phyloP scores from a whole-genome alignment of 2,888 invertebrate species.

The Mycalesis mineus region DNA sequence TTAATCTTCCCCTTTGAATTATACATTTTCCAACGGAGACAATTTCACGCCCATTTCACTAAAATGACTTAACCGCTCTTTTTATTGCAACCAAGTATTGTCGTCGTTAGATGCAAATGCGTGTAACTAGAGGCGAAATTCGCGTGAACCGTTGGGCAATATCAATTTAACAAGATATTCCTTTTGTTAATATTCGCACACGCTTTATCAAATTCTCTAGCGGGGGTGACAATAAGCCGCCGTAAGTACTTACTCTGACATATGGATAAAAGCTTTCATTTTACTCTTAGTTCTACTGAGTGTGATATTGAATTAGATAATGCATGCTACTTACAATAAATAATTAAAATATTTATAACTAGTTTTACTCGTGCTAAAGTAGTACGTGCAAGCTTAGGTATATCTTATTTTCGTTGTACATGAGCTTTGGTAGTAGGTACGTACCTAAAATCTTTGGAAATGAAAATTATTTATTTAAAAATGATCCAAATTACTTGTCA shows the following conservation, averaged over 20 bases:
- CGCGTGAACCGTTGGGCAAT: constrained; percentile 49
- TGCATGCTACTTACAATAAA: constrained; percentile 24
- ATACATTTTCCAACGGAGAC: constrained; percentile 78
- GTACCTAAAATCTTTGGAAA: too few relatives aligned
- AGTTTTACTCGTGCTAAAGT: too few relatives aligned
- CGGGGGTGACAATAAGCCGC: constrained; percentile 79
- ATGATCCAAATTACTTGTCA: too few relatives aligned
- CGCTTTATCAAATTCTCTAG: constrained; percentile 79
- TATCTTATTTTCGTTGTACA: too few relatives aligned
- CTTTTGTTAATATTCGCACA: constrained; percentile 80
- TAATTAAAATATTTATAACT: not conserved
- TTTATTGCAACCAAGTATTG: constrained; percentile 47
- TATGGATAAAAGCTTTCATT: constrained; percentile 79
- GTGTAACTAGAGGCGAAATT: constrained; percentile 46
- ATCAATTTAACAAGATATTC: constrained; percentile 79
- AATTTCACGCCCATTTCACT: constrained; percentile 67
- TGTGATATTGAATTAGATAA: constrained; percentile 44
- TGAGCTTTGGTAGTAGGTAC: too few relatives aligned
- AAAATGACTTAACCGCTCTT: constrained; percentile 54
- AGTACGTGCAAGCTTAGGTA: too few relatives aligned
- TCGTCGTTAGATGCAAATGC: constrained; percentile 32
- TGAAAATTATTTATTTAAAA: too few relatives aligned
- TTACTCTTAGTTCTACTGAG: constrained; percentile 75
- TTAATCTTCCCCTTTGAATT: constrained; percentile 80
- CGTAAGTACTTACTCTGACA: constrained; percentile 78